Evolutionary conservation across 2,888 invertebrate genomes (phyloP).

Genomic region (Strigamia maritima): DNA sequence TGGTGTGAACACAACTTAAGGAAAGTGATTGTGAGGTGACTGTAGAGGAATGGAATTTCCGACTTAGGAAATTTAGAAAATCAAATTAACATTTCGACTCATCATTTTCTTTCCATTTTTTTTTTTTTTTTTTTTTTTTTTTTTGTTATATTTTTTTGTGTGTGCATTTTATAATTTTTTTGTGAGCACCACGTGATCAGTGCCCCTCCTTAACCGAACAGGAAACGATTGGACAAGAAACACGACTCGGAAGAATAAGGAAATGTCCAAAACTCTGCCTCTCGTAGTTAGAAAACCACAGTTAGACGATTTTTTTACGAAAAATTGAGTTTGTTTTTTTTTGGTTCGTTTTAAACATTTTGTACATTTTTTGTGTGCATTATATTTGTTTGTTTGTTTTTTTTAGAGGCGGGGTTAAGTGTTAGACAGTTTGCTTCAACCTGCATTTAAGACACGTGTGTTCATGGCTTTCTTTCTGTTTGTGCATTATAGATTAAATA

Average conservation of each 20-base stretch:
- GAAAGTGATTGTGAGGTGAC: conserved; percentile 9
- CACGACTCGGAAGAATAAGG: conserved; percentile 17
- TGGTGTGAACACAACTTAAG: neutral
- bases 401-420: neutral
- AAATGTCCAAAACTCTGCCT: conserved; percentile 13
- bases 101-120: neutral
- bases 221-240: neutral
- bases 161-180: neutral
- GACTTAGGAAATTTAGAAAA: conserved; percentile 15
- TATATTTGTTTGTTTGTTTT: neutral
- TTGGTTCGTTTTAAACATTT: neutral
- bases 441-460: conserved; percentile 25
- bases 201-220: conserved; percentile 15
- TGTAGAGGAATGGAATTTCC: conserved; percentile 29
- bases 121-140: neutral
- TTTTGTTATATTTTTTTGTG: neutral
- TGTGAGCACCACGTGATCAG: conserved; percentile 34
- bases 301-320: neutral
- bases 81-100: conserved; percentile 34
- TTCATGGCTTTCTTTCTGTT: conserved; percentile 30
- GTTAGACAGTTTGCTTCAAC: neutral
- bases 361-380: neutral
- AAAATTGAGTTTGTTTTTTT: neutral
- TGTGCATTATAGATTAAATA: conserved; percentile 34
- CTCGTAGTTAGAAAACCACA: neutral